These are phyloP conservation scores for Vanessa tameamea DNA, from an alignment of 1,140 invertebrate genomes.

Conservation along the genomic window DNA sequence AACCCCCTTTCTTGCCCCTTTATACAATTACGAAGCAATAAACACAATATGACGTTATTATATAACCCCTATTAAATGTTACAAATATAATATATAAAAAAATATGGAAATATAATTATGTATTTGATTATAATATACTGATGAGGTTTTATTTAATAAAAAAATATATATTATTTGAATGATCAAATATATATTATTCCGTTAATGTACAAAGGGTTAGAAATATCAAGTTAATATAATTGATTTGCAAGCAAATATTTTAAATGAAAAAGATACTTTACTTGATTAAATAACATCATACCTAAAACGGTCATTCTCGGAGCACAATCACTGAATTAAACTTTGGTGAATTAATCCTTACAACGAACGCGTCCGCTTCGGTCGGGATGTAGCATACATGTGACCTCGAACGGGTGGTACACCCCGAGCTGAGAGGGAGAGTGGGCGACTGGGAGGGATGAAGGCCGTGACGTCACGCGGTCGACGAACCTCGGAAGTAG, in stretches of 20 bases:
- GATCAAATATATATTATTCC: too few relatives aligned
- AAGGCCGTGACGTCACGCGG: slow-evolving; percentile 72
- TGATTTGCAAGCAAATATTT: neutral
- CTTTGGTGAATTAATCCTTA: slow-evolving; percentile 18
- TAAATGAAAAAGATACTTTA: neutral
- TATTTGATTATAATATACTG: too few relatives aligned
- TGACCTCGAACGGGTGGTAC: slow-evolving; percentile 64
- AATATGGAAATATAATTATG: too few relatives aligned
- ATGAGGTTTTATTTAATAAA: too few relatives aligned
- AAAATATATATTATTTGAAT: too few relatives aligned
- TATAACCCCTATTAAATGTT: too few relatives aligned
- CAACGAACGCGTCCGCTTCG: slow-evolving; percentile 44
- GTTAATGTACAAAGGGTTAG: neutral
- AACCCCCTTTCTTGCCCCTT: too few relatives aligned
- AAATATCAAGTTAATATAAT: neutral
- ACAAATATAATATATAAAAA: too few relatives aligned
- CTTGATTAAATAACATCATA: slow-evolving; percentile 39
- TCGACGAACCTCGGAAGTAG: slow-evolving; percentile 69
- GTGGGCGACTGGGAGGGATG: slow-evolving; percentile 41
- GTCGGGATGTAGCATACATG: slow-evolving; percentile 50
- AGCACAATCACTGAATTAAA: slow-evolving; percentile 41
- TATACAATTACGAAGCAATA: too few relatives aligned
- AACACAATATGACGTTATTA: too few relatives aligned
- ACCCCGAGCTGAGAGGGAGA: slow-evolving; percentile 55
- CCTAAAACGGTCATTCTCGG: slow-evolving; percentile 78